phyloP scores from a whole-genome alignment of 1,140 invertebrate species.

The Lucilia sericata region DNA sequence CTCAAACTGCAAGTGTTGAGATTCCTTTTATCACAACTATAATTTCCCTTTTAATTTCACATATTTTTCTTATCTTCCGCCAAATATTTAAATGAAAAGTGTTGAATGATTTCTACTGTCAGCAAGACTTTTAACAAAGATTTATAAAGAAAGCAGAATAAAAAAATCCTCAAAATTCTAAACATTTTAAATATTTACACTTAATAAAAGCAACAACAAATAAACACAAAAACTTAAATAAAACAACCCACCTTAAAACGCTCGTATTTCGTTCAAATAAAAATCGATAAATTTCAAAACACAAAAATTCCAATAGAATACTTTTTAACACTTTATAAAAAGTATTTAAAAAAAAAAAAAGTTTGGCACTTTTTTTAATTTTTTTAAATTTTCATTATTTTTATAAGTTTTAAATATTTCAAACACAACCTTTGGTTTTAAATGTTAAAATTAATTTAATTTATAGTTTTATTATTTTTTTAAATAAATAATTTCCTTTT shows the following conservation, averaged over 20 bases:
- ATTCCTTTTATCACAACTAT: too few species aligned
- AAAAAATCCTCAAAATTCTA: background rate
- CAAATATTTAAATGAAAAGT: background rate
- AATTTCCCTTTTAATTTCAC: too few species aligned
- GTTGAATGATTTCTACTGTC: constrained; percentile 6
- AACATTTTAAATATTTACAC: constrained; percentile 8
- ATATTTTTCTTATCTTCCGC: too few species aligned
- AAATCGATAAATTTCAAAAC: background rate
- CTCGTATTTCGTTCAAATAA: background rate
- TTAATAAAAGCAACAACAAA: background rate
- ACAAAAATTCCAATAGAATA: background rate
- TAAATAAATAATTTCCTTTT: background rate
- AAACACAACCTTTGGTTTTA: background rate
- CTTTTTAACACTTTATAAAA: background rate
- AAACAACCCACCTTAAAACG: background rate
- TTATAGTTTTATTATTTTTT: background rate
- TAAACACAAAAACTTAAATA: background rate
- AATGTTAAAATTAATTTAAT: background rate
- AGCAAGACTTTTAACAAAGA: background rate
- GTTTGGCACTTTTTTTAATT: background rate
- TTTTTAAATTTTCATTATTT: background rate
- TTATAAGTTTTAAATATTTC: background rate
- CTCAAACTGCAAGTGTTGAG: too few species aligned
- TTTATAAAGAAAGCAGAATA: background rate
- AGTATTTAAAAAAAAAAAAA: too few species aligned